phyloP scores from a whole-genome alignment of 2,113 vertebrate species.

The Pedetes capensis region DNA sequence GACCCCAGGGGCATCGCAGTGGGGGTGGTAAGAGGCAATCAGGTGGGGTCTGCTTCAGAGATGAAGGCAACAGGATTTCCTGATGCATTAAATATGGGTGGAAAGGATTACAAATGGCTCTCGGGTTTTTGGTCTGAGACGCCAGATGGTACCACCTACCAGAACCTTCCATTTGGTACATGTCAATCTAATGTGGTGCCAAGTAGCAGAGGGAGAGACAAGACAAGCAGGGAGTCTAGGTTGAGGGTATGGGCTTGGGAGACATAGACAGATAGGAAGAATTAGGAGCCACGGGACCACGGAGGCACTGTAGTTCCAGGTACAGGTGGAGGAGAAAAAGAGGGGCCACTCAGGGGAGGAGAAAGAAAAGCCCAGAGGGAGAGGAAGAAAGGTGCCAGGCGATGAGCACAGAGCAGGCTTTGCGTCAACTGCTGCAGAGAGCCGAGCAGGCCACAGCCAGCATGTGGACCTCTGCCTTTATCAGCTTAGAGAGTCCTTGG shows the following conservation, averaged over 20 bases:
- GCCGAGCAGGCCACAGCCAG: not conserved
- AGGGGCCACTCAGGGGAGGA: not conserved
- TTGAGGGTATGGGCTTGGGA: not conserved
- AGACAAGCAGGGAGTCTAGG: not conserved
- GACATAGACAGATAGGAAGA: not conserved
- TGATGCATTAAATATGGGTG: no score
- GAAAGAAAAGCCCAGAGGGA: not conserved
- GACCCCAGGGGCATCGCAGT: no score
- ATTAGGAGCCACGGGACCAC: not conserved
- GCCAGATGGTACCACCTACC: not conserved
- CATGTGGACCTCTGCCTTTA: not conserved
- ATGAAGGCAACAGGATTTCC: no score
- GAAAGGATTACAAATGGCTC: not conserved
- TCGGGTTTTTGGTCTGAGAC: not conserved
- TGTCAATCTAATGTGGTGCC: not conserved
- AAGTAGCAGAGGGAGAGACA: not conserved
- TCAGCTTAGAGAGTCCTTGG: not conserved
- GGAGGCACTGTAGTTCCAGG: not conserved
- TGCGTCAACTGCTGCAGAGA: not conserved
- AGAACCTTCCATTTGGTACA: not conserved
- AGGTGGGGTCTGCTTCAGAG: no score
- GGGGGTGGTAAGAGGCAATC: no score
- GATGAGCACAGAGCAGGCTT: not conserved
- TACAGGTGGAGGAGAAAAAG: not conserved
- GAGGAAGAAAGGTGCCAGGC: not conserved